phyloP scores from a whole-genome alignment of 1,140 invertebrate species.

The Drosophila ficusphila region DNA sequence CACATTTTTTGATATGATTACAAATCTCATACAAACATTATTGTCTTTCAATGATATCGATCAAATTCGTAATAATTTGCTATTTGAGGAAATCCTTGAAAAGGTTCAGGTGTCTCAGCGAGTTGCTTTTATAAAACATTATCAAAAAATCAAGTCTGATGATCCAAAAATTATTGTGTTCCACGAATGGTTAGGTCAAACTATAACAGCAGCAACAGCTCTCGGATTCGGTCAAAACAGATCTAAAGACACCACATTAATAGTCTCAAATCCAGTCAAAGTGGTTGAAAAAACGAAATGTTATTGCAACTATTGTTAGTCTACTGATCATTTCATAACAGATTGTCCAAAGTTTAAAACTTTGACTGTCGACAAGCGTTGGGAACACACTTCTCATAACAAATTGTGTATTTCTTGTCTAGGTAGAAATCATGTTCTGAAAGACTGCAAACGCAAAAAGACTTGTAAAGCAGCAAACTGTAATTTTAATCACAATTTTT shows the following conservation, averaged over 20 bases:
- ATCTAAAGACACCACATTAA: slow-evolving; percentile 9
- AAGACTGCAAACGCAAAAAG: slow-evolving; percentile 14
- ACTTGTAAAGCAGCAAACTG: neutral
- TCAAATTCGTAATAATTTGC: slow-evolving; percentile 13
- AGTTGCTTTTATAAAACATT: slow-evolving; percentile 9
- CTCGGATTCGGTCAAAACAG: slow-evolving; percentile 10
- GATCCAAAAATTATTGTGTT: slow-evolving; percentile 2
- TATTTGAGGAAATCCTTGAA: slow-evolving; percentile 19
- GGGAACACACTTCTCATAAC: neutral
- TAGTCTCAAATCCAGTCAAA: slow-evolving; percentile 3
- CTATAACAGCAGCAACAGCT: neutral
- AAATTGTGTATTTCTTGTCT: slow-evolving; percentile 11
- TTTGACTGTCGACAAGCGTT: slow-evolving; percentile 5
- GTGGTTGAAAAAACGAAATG: slow-evolving; percentile 1
- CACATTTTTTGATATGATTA: slow-evolving; percentile 13
- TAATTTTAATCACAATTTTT: neutral
- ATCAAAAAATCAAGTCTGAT: neutral
- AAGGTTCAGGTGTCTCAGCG: slow-evolving; percentile 16
- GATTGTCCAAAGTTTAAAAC: slow-evolving; percentile 13
- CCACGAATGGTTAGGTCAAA: slow-evolving; percentile 16
- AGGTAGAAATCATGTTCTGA: slow-evolving; percentile 5
- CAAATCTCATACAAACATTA: slow-evolving; percentile 17
- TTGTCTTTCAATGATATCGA: slow-evolving; percentile 3
- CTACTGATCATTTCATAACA: slow-evolving; percentile 4
- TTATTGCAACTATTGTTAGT: slow-evolving; percentile 15